phyloP scores from a whole-genome alignment of 2,888 invertebrate genomes.

The Epiblema foenella region DNA sequence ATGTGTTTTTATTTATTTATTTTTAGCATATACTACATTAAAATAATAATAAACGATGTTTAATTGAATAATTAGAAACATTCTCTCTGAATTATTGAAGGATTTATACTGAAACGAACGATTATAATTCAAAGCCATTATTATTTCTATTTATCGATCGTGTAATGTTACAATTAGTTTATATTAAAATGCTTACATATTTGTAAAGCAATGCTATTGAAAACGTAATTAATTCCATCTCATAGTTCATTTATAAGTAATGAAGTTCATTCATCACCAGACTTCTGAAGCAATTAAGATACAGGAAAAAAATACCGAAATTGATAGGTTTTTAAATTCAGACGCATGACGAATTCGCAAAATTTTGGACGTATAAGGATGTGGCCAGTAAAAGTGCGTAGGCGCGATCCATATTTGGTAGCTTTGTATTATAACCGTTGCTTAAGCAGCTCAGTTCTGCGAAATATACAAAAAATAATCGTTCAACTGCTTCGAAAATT shows the following conservation, averaged over 20 bases:
- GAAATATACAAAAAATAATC: conserved; percentile 34
- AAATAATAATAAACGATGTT: too few species aligned
- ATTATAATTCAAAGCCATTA: not conserved
- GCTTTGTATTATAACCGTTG: conserved; percentile 33
- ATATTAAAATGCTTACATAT: not conserved
- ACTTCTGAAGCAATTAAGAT: conserved; percentile 9
- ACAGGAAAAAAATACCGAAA: conserved; percentile 21
- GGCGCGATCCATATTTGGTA: conserved; percentile 38
- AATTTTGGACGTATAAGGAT: conserved; percentile 33
- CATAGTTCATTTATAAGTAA: conserved; percentile 7
- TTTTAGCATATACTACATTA: too few species aligned
- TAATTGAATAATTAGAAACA: not conserved
- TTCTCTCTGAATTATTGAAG: not conserved
- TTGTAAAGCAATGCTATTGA: not conserved
- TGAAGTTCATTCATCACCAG: not conserved
- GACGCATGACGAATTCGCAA: conserved; percentile 38
- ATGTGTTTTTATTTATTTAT: too few species aligned
- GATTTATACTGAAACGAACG: not conserved
- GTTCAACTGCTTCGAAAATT: conserved; percentile 22
- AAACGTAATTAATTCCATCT: not conserved
- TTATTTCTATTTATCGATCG: not conserved
- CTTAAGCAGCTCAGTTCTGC: conserved; percentile 25
- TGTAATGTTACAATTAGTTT: not conserved
- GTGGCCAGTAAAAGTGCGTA: conserved; percentile 43
- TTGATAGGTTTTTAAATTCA: conserved; percentile 21